Base-by-base conservation (phyloP, 2,113 vertebrate species). In the Benitochromis conjunctus region DNA sequence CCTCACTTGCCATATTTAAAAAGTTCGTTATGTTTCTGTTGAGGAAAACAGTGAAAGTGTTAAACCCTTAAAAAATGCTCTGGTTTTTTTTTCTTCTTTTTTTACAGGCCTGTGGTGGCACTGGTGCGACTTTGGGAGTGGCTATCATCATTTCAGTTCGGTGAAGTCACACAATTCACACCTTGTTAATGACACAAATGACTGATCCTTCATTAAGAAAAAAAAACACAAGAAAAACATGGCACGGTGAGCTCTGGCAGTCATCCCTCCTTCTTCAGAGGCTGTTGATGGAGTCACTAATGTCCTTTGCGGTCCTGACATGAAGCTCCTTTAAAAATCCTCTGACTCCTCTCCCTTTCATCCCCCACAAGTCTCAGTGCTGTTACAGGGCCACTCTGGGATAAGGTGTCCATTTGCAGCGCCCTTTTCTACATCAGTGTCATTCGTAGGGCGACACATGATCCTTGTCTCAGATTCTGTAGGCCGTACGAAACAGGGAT, bases 11-110 rank as follows among this genome's bases (percentile, higher is more conserved):
- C 81, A 89, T 89, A 92, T 78, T 86, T 84, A 92, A 91, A 91
- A 80, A 92, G 82, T 92, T 93, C 36, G 79, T 77, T 82, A 92
- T 87, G 74, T 88, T 90, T 91, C 92, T 88, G 85, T 88, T 92
- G 90, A 91, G 21, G 62, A 83, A 81, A 80, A 90, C 31, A 53
- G 21, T 82, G 18, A 85, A 86, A 83, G 80, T 90, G 85, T 92
- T 86, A 55, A 85, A 82, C 48, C 60, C 56, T 66, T 74, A 14
- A 54, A 83, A 79, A 74, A 81, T 26, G 13, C 9, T 26, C 21
- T 29, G 29, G 24, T 29, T 57, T 16, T 16, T 7, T 8, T 4
- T 51, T 14, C 16, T 78, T 86, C 21, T 13, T 57, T 34, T 14
- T 34, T 80, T 55, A 91, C 82, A 94, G 88, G 90, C 93, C 91